A percentile compares a stretch with the other conserved stretches of the same genome.
Conservation (phyloP, 2,797 vertebrate species). For the Argentina silus region DNA sequence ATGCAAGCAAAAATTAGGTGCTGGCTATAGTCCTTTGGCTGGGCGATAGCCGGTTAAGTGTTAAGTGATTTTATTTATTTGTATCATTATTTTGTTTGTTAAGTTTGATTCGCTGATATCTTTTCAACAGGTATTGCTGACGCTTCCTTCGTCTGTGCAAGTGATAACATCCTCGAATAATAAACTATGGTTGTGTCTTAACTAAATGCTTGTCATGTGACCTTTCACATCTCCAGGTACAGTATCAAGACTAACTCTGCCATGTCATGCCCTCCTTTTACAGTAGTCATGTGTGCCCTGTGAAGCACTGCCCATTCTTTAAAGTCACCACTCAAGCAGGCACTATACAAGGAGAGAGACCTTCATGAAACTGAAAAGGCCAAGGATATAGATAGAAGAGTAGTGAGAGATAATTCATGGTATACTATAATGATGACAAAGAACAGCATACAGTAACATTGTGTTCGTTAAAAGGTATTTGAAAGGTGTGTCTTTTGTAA, state of each 20-base stretch:
- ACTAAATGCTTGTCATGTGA: conserved; percentile 43
- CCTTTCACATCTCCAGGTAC: conserved; percentile 1
- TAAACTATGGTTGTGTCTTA: conserved; percentile 76
- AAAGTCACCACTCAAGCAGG: neutral
- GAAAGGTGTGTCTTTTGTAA: neutral
- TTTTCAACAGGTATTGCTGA: conserved; percentile 56
- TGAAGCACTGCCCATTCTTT: neutral
- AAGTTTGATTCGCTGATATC: conserved; percentile 47
- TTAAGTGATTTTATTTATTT: conserved; percentile 7
- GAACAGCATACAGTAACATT: no score
- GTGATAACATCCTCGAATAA: conserved; percentile 69
- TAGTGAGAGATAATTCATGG: neutral
- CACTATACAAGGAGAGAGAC: neutral
- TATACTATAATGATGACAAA: neutral
- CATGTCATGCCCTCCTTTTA: no score
- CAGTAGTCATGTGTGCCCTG: neutral
- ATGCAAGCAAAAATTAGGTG: conserved; percentile 18
- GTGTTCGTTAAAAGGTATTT: no score
- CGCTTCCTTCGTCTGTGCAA: conserved; percentile 69
- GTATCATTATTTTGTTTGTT: conserved; percentile 16
- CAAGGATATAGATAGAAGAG: neutral
- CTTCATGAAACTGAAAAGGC: neutral
- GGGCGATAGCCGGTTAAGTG: neutral
- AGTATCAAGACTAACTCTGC: neutral
- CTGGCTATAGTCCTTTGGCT: neutral